A percentile compares a stretch with the other conserved stretches of the same genome.
These are phyloP conservation scores for Pentalonia nigronervosa DNA, from an alignment of 1,140 invertebrate species.

Conservation along the genomic window DNA sequence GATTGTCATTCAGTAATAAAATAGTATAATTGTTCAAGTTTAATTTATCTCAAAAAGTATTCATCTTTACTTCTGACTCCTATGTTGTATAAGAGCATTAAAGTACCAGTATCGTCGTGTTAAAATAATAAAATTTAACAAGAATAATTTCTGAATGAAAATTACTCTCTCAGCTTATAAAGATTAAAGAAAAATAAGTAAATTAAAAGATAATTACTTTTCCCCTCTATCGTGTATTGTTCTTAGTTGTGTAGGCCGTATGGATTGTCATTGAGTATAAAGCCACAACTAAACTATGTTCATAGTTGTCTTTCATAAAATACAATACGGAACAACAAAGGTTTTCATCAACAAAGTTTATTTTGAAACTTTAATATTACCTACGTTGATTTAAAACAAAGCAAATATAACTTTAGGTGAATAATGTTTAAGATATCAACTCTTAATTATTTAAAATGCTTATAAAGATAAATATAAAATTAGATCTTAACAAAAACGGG, in stretches of 20 bases:
- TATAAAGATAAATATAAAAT: not conserved
- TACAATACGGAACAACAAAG: conserved; percentile 20
- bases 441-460: not conserved
- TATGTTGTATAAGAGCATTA: not conserved
- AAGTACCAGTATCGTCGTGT: not conserved
- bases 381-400: not conserved
- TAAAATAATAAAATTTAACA: not conserved
- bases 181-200: conserved; percentile 8
- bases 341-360: not conserved
- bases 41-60: not conserved
- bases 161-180: not conserved
- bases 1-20: not conserved
- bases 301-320: not conserved
- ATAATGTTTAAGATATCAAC: not conserved
- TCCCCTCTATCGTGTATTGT: not conserved
- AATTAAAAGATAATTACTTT: not conserved
- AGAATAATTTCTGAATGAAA: not conserved
- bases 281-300: not conserved
- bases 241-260: not conserved
- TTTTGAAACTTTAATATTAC: conserved; percentile 32
- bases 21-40: not conserved
- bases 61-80: not conserved
- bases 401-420: not conserved
- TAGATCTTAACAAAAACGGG: not conserved
- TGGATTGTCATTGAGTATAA: not conserved